These are phyloP conservation scores for Teleiodes luculella DNA, from an alignment of 2,888 invertebrate genomes.

Conservation along the genomic window DNA sequence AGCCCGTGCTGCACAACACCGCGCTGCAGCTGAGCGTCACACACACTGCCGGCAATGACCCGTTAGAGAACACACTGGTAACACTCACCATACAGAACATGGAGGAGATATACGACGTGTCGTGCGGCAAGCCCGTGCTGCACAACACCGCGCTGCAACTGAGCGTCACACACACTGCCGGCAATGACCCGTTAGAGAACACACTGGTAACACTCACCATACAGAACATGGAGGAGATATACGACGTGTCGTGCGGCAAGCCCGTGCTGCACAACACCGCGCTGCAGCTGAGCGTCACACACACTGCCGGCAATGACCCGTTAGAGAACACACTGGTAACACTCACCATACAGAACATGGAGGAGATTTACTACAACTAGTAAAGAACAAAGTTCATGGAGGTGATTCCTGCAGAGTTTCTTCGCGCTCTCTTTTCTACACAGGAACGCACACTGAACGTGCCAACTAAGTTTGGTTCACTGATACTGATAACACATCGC, in stretches of 20 bases:
- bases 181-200: constrained; percentile 26
- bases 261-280: constrained; percentile 95
- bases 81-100: constrained; percentile 66
- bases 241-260: constrained; percentile 85
- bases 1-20: constrained; percentile 94
- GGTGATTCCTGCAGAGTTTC: too few relatives aligned
- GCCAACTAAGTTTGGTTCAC: too few relatives aligned
- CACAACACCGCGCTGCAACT: constrained; percentile 92
- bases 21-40: constrained; percentile 85
- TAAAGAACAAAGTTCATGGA: too few relatives aligned
- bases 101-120: constrained; percentile 86
- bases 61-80: constrained; percentile 24
- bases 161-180: constrained; percentile 72
- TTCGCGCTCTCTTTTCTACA: too few relatives aligned
- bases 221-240: constrained; percentile 83
- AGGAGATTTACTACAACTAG: constrained; percentile 86
- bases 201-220: constrained; percentile 27
- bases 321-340: constrained; percentile 21
- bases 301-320: constrained; percentile 42
- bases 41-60: constrained; percentile 48
- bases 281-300: constrained; percentile 83
- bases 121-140: constrained; percentile 88
- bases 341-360: too few relatives aligned
- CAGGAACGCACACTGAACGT: too few relatives aligned
- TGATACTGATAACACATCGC: too few relatives aligned